Conservation (phyloP, 2,797 vertebrate genomes). For the Eleutherodactylus coqui region DNA sequence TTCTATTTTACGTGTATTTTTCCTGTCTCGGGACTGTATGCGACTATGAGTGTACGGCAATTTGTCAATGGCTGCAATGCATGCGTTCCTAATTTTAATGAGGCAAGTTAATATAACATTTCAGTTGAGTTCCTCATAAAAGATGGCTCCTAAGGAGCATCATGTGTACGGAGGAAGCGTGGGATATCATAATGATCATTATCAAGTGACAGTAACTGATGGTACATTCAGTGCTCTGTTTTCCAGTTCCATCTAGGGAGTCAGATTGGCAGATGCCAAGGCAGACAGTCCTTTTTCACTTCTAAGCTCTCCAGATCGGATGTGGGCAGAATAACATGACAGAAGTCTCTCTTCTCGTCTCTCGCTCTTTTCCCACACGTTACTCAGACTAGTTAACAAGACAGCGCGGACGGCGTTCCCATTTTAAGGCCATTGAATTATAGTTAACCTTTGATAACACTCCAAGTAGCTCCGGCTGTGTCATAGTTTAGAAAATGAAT, state of each 20-base stretch:
- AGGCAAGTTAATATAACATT: slow-evolving; percentile 25
- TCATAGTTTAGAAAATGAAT: background rate
- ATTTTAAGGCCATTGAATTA: background rate
- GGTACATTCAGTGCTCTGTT: slow-evolving; percentile 61
- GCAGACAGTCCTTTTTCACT: slow-evolving; percentile 57
- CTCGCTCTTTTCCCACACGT: slow-evolving; percentile 51
- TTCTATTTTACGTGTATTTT: background rate
- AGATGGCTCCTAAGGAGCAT: slow-evolving; percentile 44
- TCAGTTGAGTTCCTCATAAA: slow-evolving; percentile 34
- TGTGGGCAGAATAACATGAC: slow-evolving; percentile 61
- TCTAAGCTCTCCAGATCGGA: slow-evolving; percentile 58
- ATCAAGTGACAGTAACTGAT: slow-evolving; percentile 61
- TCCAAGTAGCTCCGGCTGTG: background rate
- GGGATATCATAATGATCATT: slow-evolving; percentile 59
- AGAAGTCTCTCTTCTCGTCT: slow-evolving; percentile 56
- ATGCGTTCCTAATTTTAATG: background rate
- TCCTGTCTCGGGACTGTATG: background rate
- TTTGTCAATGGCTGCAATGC: slow-evolving; percentile 20
- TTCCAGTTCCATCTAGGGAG: slow-evolving; percentile 53
- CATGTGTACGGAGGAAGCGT: slow-evolving; percentile 55
- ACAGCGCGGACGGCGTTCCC: background rate
- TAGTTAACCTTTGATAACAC: slow-evolving; percentile 3
- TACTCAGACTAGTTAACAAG: slow-evolving; percentile 38
- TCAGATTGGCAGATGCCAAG: slow-evolving; percentile 59
- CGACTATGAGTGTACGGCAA: background rate